Evolutionary conservation across 2,113 vertebrate genomes (phyloP).

Genomic region (Lepidothrix coronata): DNA sequence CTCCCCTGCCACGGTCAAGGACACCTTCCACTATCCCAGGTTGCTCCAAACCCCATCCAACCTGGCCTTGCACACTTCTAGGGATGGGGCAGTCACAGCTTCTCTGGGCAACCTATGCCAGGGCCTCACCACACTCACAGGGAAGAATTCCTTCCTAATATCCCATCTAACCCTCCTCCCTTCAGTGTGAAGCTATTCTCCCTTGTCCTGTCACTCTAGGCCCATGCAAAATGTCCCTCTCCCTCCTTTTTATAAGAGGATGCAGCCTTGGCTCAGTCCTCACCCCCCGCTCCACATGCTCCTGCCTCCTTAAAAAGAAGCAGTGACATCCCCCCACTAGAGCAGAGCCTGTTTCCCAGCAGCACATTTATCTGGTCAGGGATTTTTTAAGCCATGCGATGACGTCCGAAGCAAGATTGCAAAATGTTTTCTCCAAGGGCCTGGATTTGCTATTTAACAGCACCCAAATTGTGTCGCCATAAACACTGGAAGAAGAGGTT

Average conservation of each 20-base stretch:
- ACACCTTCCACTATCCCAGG: neutral
- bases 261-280: neutral
- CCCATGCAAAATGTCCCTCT: neutral
- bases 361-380: neutral
- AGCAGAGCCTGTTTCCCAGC: neutral
- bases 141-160: neutral
- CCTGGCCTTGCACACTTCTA: neutral
- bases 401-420: neutral
- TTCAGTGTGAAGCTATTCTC: neutral
- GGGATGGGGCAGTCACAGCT: neutral
- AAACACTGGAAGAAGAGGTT: neutral
- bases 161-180: neutral
- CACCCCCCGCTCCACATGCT: accelerated
- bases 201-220: neutral
- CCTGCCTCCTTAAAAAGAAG: neutral
- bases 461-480: neutral
- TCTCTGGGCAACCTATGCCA: neutral
- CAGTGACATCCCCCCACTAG: neutral
- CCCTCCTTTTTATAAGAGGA: neutral
- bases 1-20: neutral
- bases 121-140: neutral
- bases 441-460: neutral
- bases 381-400: neutral
- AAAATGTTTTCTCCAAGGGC: neutral
- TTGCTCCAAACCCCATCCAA: neutral